These are phyloP conservation scores for Pyxicephalus adspersus DNA, from an alignment of 2,113 vertebrate genomes.

Conservation along the genomic window DNA sequence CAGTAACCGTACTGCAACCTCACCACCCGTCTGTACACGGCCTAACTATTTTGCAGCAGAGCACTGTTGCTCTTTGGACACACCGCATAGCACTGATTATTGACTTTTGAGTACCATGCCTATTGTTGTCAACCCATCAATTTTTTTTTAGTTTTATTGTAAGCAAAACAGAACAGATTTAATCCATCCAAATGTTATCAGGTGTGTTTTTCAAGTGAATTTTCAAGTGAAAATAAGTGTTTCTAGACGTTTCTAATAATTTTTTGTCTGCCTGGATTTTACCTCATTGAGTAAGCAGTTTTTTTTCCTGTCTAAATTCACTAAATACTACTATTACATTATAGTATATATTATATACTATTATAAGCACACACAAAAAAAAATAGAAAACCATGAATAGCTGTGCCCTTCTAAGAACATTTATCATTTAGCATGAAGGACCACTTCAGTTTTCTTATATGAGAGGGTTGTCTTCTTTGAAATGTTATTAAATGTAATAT, in stretches of 20 bases:
- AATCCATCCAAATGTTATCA: conserved; percentile 60
- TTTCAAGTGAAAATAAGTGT: conserved; percentile 61
- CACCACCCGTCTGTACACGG: too few species aligned
- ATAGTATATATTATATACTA: too few species aligned
- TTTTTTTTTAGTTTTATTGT: conserved; percentile 58
- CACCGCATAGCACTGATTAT: too few species aligned
- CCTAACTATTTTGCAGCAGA: background rate
- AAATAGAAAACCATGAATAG: conserved; percentile 9
- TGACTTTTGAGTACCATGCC: background rate
- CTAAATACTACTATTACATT: conserved; percentile 47
- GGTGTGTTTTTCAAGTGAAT: conserved; percentile 61
- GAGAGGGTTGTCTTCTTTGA: background rate
- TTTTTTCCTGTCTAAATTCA: conserved; percentile 56
- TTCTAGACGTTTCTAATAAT: conserved; percentile 60
- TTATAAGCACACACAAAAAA: too few species aligned
- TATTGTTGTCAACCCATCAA: conserved; percentile 5
- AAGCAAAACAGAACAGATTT: conserved; percentile 59
- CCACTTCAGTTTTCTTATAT: background rate
- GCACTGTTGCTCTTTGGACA: too few species aligned
- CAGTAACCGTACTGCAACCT: too few species aligned
- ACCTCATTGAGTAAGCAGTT: conserved; percentile 51
- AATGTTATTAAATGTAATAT: background rate
- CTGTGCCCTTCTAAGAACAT: background rate
- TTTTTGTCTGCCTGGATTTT: conserved; percentile 60
- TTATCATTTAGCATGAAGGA: background rate